Percentiles rank a stretch among this genome's conserved stretches.
Conservation (phyloP, 1,140 invertebrate species). For the Euschistus heros region DNA sequence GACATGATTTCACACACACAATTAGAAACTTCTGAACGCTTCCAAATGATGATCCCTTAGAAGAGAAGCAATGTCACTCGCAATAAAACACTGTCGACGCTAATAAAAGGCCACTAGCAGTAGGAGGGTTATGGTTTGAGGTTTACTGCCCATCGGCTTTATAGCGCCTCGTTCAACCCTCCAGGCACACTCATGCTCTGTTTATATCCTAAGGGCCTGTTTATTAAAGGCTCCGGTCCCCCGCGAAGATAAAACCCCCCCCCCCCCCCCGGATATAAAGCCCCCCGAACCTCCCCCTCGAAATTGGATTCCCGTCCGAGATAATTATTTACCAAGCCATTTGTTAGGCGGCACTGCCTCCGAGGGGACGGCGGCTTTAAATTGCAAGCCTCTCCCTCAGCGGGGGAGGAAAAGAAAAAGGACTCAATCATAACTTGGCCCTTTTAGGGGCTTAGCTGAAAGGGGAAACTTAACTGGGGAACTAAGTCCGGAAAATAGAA, state of each 20-base stretch:
- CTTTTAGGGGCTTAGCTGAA: neutral
- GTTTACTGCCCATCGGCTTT: neutral
- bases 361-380: neutral
- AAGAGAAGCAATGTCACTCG: neutral
- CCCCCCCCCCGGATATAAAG: neutral
- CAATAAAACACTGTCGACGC: too few relatives aligned
- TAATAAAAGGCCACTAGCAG: neutral
- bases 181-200: neutral
- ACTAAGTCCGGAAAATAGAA: constrained; percentile 7
- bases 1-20: too few relatives aligned
- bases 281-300: neutral
- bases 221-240: neutral
- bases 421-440: constrained; percentile 6
- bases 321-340: constrained; percentile 10
- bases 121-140: neutral
- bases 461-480: neutral
- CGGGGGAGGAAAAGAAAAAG: neutral
- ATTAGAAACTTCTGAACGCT: too few relatives aligned
- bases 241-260: neutral
- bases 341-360: neutral
- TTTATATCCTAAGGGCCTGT: constrained; percentile 3
- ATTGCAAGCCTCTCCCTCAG: neutral
- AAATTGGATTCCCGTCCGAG: constrained; percentile 6
- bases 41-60: neutral
- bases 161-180: neutral